Evolutionary conservation across 2,888 invertebrate genomes (phyloP).

Genomic region (Achlya flavicornis): DNA sequence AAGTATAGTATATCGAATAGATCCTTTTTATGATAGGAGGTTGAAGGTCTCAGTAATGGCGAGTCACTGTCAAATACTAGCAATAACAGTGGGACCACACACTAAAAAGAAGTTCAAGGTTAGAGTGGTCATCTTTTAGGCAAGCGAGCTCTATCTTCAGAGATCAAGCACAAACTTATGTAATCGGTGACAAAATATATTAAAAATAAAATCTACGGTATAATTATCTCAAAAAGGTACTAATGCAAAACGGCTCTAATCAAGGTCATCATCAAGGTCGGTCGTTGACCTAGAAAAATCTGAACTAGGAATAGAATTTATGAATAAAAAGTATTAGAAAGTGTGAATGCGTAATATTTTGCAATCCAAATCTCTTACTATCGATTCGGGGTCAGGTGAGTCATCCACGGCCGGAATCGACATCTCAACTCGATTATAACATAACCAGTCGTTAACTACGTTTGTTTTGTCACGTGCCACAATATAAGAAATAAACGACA

Average conservation of each 20-base stretch:
- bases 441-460: conserved; percentile 46
- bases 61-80: too few species aligned
- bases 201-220: too few species aligned
- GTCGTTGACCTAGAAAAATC: background rate
- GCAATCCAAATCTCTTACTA: conserved; percentile 14
- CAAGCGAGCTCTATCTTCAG: background rate
- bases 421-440: conserved; percentile 59
- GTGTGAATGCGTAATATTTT: conserved; percentile 2
- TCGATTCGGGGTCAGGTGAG: conserved; percentile 49
- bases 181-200: too few species aligned
- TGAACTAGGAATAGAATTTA: background rate
- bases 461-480: conserved; percentile 33
- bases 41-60: too few species aligned
- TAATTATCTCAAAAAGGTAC: too few species aligned
- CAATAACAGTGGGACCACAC: background rate
- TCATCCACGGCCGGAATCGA: conserved; percentile 54
- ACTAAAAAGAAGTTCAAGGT: background rate
- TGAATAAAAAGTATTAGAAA: background rate
- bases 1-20: too few species aligned
- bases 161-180: background rate
- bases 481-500: background rate
- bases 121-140: background rate
- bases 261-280: background rate
- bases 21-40: too few species aligned
- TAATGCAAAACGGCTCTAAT: too few species aligned